Percentiles rank a stretch among this genome's conserved stretches.
Conservation (phyloP, 2,797 vertebrate species). For the Sebastes nivosus region DNA sequence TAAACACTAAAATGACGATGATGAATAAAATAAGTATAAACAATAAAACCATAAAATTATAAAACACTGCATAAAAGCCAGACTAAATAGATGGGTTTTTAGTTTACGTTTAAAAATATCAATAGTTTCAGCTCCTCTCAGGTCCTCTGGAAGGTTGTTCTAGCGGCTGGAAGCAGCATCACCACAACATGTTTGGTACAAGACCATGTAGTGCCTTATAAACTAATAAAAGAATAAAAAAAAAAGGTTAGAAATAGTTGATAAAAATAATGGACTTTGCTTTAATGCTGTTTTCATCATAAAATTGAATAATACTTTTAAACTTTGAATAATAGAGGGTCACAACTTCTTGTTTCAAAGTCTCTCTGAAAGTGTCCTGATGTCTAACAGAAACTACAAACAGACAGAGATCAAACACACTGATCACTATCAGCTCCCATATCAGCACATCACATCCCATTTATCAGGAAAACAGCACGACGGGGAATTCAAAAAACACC, state of each 20-base stretch:
- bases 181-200: no score
- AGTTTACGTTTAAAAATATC: no score
- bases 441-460: neutral
- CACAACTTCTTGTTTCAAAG: neutral
- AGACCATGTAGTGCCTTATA: no score
- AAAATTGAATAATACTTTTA: neutral
- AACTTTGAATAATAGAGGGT: neutral
- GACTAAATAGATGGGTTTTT: no score
- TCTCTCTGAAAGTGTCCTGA: neutral
- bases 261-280: neutral
- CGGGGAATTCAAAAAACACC: conserved; percentile 1
- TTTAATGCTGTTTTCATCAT: neutral
- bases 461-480: neutral
- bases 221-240: no score
- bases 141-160: no score
- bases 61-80: no score
- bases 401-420: neutral
- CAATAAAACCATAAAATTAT: no score
- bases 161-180: no score
- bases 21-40: no score
- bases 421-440: neutral
- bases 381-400: neutral
- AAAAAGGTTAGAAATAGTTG: no score
- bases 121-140: no score
- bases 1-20: fast-evolving